phyloP scores from a whole-genome alignment of 2,113 vertebrate species.

The Hippoglossus stenolepis region DNA sequence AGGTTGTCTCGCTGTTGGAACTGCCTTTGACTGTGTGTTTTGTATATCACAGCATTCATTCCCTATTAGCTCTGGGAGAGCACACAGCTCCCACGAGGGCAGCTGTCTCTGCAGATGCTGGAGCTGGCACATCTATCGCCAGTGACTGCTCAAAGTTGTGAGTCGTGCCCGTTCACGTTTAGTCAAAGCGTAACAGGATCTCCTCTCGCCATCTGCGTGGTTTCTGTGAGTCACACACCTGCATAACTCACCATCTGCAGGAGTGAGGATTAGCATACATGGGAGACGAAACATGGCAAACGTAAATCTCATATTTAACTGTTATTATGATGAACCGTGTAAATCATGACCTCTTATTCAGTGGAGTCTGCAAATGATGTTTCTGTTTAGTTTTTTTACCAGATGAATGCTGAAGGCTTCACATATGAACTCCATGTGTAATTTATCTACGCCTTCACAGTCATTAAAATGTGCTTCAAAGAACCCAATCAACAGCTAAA shows the following conservation, averaged over 20 bases:
- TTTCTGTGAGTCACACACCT: slow-evolving; percentile 26
- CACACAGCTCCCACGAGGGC: slow-evolving; percentile 38
- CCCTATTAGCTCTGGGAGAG: slow-evolving; percentile 32
- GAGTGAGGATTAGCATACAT: slow-evolving; percentile 4
- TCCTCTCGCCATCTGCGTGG: slow-evolving; percentile 1
- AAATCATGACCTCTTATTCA: slow-evolving; percentile 9
- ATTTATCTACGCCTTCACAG: slow-evolving; percentile 20
- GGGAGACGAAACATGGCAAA: slow-evolving; percentile 2
- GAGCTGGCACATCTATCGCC: slow-evolving; percentile 29
- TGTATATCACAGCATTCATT: slow-evolving; percentile 25
- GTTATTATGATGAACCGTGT: not conserved
- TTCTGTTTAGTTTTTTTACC: not conserved
- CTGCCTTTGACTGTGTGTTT: slow-evolving; percentile 23
- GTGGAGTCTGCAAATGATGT: slow-evolving; percentile 11
- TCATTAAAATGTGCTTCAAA: slow-evolving; percentile 55
- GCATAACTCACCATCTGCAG: slow-evolving; percentile 43
- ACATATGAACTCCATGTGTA: slow-evolving; percentile 41
- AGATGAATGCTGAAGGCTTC: slow-evolving; percentile 12
- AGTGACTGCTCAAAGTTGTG: slow-evolving; percentile 41
- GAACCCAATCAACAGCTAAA: slow-evolving; percentile 25
- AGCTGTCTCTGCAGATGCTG: slow-evolving; percentile 48
- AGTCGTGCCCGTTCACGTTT: slow-evolving; percentile 51
- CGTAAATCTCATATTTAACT: not conserved
- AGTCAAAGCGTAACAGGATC: slow-evolving; percentile 53
- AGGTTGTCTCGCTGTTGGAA: slow-evolving; percentile 29